These are phyloP conservation scores for Malaclemys terrapin DNA, from an alignment of 2,113 vertebrate genomes.

Conservation along the genomic window DNA sequence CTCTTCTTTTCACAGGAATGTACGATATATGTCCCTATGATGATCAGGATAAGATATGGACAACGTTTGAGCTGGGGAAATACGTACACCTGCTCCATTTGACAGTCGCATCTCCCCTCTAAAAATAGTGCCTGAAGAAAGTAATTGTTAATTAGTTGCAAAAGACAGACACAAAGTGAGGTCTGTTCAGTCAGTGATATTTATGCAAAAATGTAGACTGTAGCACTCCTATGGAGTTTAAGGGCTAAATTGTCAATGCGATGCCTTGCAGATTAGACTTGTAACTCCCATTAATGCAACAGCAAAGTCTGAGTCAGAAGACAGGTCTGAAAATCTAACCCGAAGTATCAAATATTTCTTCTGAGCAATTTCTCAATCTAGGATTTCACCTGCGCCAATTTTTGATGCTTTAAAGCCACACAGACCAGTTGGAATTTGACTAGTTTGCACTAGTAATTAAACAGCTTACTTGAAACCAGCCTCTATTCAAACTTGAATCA, in stretches of 20 bases:
- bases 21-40: fast-evolving
- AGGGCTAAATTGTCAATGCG: not conserved
- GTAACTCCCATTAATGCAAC: not conserved
- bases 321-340: not conserved
- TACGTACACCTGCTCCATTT: not conserved
- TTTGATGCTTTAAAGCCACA: not conserved
- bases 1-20: not conserved
- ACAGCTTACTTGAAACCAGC: not conserved
- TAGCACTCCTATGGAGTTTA: not conserved
- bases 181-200: not conserved
- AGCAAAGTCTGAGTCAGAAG: not conserved
- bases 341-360: not conserved
- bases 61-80: not conserved
- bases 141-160: not conserved
- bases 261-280: fast-evolving
- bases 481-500: not conserved
- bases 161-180: not conserved
- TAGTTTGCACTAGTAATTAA: not conserved
- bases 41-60: not conserved
- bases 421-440: fast-evolving
- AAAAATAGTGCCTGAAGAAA: not conserved
- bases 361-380: not conserved
- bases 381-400: not conserved
- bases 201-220: not conserved
- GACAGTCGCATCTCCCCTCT: not conserved